Evolutionary conservation across 2,113 vertebrate genomes (phyloP).

Genomic region (Irena cyanogastra): DNA sequence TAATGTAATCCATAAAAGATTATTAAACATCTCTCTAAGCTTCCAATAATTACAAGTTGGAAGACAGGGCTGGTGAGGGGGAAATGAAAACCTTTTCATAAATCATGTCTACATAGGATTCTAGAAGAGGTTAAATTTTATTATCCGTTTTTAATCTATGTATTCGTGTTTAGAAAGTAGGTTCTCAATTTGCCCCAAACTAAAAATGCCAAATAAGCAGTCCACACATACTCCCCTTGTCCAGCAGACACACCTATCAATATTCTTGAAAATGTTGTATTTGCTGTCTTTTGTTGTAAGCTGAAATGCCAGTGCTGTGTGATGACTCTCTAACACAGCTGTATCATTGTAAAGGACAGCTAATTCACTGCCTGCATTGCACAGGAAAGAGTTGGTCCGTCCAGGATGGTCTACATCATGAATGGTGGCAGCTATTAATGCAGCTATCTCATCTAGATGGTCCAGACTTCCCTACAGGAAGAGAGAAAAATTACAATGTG

Average conservation of each 20-base stretch:
- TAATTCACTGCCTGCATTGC: constrained; percentile 91
- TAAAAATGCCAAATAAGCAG: not conserved
- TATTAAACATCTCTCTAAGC: not conserved
- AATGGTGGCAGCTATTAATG: constrained; percentile 91
- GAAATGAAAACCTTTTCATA: not conserved
- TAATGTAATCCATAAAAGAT: not conserved
- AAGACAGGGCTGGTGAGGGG: not conserved
- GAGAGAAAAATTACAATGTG: not conserved
- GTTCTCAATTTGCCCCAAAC: not conserved
- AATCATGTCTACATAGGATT: not conserved
- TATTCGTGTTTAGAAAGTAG: not conserved
- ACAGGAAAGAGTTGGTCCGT: constrained; percentile 94
- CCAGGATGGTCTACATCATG: constrained; percentile 94
- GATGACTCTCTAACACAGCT: constrained; percentile 93
- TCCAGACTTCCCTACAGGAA: constrained; percentile 84
- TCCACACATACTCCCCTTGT: not conserved
- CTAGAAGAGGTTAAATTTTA: not conserved
- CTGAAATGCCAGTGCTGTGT: constrained; percentile 92
- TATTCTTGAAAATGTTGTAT: constrained; percentile 95
- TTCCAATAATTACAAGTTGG: not conserved
- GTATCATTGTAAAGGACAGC: constrained; percentile 95
- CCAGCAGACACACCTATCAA: constrained; percentile 80
- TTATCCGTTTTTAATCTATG: not conserved
- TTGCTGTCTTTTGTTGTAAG: constrained; percentile 88
- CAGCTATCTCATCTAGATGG: constrained; percentile 88